These are phyloP conservation scores for Erinaceus europaeus DNA, from an alignment of 2,113 vertebrate genomes.

Conservation along the genomic window DNA sequence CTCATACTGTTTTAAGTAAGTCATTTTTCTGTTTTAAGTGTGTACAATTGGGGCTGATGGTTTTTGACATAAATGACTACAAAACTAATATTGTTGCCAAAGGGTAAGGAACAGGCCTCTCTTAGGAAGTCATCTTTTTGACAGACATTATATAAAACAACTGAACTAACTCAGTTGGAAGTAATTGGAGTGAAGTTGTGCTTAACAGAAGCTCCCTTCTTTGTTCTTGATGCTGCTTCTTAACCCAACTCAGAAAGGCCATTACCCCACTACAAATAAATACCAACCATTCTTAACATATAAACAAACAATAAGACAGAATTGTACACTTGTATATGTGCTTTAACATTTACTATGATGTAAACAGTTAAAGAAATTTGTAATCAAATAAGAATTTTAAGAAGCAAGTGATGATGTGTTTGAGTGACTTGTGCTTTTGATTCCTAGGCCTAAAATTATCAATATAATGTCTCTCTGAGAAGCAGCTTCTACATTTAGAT, in stretches of 20 bases:
- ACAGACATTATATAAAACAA: conserved; percentile 23
- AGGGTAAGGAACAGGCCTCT: background rate
- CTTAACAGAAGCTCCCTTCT: conserved; percentile 25
- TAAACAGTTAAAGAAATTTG: background rate
- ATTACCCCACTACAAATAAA: background rate
- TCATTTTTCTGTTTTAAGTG: background rate
- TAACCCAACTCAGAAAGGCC: background rate
- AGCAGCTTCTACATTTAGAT: too few species aligned
- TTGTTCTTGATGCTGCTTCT: conserved; percentile 23
- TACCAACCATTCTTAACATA: conserved; percentile 10
- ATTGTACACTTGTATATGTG: background rate
- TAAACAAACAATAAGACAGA: conserved; percentile 37
- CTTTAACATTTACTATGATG: background rate
- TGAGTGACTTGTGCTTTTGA: background rate
- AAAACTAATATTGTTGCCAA: conserved; percentile 16
- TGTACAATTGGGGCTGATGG: background rate
- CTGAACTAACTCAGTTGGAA: background rate
- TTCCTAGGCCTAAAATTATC: background rate
- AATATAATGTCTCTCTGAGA: background rate
- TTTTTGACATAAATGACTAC: conserved; percentile 39
- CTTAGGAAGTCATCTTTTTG: background rate
- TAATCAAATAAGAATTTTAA: background rate
- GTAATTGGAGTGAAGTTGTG: conserved; percentile 40
- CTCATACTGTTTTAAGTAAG: background rate
- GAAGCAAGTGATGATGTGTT: conserved; percentile 2